phyloP scores from a whole-genome alignment of 1,140 invertebrate species.

The Platyura marginata region DNA sequence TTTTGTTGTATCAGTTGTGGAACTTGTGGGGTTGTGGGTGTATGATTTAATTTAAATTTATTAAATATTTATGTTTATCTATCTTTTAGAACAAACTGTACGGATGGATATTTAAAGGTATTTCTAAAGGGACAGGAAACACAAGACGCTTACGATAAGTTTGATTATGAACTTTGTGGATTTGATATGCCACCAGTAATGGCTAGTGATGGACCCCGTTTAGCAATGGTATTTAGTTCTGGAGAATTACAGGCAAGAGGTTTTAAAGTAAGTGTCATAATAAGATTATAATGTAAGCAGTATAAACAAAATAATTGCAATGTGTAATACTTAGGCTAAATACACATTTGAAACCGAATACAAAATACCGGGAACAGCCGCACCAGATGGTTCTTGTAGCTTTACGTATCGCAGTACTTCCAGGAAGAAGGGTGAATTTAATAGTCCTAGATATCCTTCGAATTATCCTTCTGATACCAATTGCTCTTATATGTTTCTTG shows the following conservation, averaged over 20 bases:
- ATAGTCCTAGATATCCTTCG: constrained; percentile 86
- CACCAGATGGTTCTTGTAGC: constrained; percentile 71
- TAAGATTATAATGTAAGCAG: background rate
- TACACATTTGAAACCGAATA: constrained; percentile 46
- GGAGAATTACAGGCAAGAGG: constrained; percentile 73
- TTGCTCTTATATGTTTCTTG: constrained; percentile 79
- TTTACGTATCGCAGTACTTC: constrained; percentile 80
- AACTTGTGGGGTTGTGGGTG: background rate
- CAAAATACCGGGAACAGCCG: constrained; percentile 83
- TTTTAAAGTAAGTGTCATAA: constrained; percentile 71
- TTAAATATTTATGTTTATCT: background rate
- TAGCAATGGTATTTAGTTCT: constrained; percentile 84
- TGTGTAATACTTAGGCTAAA: constrained; percentile 8
- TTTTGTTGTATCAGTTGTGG: background rate
- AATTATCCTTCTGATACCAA: constrained; percentile 83
- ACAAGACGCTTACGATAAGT: constrained; percentile 82
- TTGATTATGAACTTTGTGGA: constrained; percentile 83
- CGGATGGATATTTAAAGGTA: constrained; percentile 77
- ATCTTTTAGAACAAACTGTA: constrained; percentile 42
- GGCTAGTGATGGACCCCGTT: constrained; percentile 75
- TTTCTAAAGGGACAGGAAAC: constrained; percentile 85
- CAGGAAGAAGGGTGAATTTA: constrained; percentile 76
- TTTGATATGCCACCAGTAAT: constrained; percentile 47
- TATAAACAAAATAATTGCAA: background rate
- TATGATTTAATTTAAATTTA: background rate